phyloP scores from a whole-genome alignment of 2,797 vertebrate genomes.

The Danio kyathit region DNA sequence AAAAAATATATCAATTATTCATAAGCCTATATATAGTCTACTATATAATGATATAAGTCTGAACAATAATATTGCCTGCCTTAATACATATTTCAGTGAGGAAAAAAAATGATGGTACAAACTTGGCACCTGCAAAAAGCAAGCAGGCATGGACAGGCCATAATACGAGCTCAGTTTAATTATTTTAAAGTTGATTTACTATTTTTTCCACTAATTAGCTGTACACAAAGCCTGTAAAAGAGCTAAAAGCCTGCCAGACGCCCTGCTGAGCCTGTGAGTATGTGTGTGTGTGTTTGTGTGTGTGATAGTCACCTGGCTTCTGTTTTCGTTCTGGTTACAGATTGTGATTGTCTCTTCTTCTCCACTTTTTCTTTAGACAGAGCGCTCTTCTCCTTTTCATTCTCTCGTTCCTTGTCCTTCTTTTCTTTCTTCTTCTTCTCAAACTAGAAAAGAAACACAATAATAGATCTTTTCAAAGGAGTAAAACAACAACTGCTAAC shows the following conservation, averaged over 20 bases:
- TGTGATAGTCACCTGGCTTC: slow-evolving; percentile 44
- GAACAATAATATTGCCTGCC: neutral
- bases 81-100: neutral
- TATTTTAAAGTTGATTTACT: slow-evolving; percentile 9
- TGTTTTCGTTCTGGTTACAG: slow-evolving; percentile 67
- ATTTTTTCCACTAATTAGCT: slow-evolving; percentile 28
- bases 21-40: no score
- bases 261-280: slow-evolving; percentile 25
- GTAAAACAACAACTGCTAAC: no score
- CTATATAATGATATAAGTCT: no score
- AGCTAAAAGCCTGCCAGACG: slow-evolving; percentile 47
- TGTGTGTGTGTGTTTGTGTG: neutral
- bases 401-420: slow-evolving; percentile 96
- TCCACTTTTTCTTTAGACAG: slow-evolving; percentile 86
- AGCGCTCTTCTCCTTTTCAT: slow-evolving; percentile 91
- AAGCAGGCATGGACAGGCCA: neutral
- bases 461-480: neutral
- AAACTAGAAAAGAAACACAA: slow-evolving; percentile 65
- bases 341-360: slow-evolving; percentile 84
- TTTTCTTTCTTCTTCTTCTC: slow-evolving; percentile 95
- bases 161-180: neutral
- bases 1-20: no score
- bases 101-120: neutral
- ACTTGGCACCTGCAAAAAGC: neutral
- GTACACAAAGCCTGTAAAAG: slow-evolving; percentile 11